phyloP scores from a whole-genome alignment of 2,888 invertebrate species.

The Dorcus hopei region DNA sequence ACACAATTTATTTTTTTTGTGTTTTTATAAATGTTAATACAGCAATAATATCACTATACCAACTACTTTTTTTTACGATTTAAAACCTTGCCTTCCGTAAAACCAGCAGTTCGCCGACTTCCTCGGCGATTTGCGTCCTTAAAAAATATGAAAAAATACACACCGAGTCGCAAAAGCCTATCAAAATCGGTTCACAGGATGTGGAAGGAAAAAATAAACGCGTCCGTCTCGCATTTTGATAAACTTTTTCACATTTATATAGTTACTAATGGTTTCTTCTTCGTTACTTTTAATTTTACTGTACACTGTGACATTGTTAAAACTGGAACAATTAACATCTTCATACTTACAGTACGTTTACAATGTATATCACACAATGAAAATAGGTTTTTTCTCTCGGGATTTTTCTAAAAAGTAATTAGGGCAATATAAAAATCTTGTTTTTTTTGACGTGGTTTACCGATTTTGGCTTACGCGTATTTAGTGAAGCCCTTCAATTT shows the following conservation, averaged over 20 bases:
- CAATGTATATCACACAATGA: neutral
- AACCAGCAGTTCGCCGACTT: neutral
- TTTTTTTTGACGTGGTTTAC: too few species aligned
- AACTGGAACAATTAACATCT: neutral
- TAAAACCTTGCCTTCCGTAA: neutral
- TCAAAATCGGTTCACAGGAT: neutral
- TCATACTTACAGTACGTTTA: neutral
- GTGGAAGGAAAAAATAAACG: neutral
- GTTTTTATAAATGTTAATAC: slow-evolving; percentile 25
- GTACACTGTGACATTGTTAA: neutral
- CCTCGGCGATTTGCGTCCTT: neutral
- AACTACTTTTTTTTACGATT: slow-evolving; percentile 10
- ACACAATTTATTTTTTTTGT: slow-evolving; percentile 12
- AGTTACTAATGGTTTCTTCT: neutral
- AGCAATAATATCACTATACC: slow-evolving; percentile 21
- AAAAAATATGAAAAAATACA: slow-evolving; percentile 4
- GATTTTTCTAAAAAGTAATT: too few species aligned
- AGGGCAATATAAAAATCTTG: too few species aligned
- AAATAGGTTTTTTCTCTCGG: neutral
- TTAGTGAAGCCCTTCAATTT: too few species aligned
- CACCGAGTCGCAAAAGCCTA: neutral
- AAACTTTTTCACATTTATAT: slow-evolving; percentile 4
- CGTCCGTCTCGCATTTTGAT: neutral
- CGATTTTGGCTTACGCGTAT: too few species aligned
- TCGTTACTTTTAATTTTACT: neutral